Conservation (phyloP, 2,888 invertebrate species). For the Trilocha varians region DNA sequence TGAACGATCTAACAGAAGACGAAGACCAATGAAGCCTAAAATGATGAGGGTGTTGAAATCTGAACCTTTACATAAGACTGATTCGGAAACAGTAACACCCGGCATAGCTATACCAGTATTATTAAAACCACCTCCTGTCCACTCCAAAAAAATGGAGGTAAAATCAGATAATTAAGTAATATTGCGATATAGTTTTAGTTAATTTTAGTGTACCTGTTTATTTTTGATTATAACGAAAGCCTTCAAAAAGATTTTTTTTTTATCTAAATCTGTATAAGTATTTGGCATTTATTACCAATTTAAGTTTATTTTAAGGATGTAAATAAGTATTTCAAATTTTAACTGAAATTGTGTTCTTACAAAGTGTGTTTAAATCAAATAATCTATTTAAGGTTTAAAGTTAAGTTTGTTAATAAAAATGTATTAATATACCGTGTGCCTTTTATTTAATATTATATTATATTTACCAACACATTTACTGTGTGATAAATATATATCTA, state of each 20-base stretch:
- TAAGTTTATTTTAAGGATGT: slow-evolving; percentile 1
- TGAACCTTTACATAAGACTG: slow-evolving; percentile 51
- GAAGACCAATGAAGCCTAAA: slow-evolving; percentile 45
- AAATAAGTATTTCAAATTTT: slow-evolving; percentile 3
- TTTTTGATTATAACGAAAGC: slow-evolving; percentile 18
- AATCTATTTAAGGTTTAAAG: no score
- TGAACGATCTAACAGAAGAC: slow-evolving; percentile 40
- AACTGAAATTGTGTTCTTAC: background rate
- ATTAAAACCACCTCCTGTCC: slow-evolving; percentile 36
- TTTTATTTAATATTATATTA: no score
- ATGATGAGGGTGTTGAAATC: slow-evolving; percentile 40
- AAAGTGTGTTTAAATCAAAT: background rate
- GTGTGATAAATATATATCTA: no score
- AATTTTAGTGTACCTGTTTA: background rate
- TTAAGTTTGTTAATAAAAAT: no score
- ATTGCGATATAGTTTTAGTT: background rate
- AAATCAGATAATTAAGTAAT: background rate
- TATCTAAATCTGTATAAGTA: background rate
- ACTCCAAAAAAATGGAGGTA: no score
- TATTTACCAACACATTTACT: no score
- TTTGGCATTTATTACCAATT: background rate
- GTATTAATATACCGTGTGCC: no score
- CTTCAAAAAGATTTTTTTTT: slow-evolving; percentile 20
- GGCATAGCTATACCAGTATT: slow-evolving; percentile 34
- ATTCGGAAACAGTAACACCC: slow-evolving; percentile 28